Evolutionary conservation across 2,888 invertebrate species (phyloP), one percentile per base, ranked within the genome.

Genomic region (Eumerus sabulonum): DNA sequence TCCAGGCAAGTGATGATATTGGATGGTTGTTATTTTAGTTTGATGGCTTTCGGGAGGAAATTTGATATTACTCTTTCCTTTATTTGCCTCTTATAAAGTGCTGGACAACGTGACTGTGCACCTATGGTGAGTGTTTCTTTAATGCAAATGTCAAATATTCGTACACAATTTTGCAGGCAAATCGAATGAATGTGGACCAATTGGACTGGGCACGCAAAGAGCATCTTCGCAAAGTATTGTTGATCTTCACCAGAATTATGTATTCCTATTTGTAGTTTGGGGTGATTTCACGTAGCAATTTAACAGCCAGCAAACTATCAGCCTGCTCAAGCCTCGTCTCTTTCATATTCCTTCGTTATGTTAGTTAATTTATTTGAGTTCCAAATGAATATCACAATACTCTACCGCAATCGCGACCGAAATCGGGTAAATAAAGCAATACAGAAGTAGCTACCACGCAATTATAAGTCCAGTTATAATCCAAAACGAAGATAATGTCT

Each of bases 371-470:
- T 74, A 74, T 74, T 74, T 74, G 56, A 50, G 68, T 50, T 68
- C 64, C 56, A 74, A 74, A 74, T 74, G 74, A 74, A 35, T 68
- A 54, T 19, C 62, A 74, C 56, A 74, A 74, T 51, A 56, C 3
- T 3, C 1, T 40, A 7, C 36, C 42, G 40, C 14, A 42, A 36
- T 64, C 64, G 56, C 62, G 45, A 56, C 73, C 48, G 60, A 60
- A 62, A 56, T 54, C 54, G 60, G 60, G 60, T 73, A 74, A 74
- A 68, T 62, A 56, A 67, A 74, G n/a, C 36, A 45, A 27, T 56
- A 60, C 47, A 62, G 47, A 70, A 40, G 62, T 54, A 70, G 66
- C 36, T 19, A 45, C 9, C 14, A 44, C 38, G 68, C 50, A 68
- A 62, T 74, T 62, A 68, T 68, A 68, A 74, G 62, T n/a, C n/a